Percentiles rank a stretch among this genome's conserved stretches.
These are phyloP conservation scores for Tetramorium parvispinum DNA, from an alignment of 1,140 invertebrate species.

Conservation along the genomic window DNA sequence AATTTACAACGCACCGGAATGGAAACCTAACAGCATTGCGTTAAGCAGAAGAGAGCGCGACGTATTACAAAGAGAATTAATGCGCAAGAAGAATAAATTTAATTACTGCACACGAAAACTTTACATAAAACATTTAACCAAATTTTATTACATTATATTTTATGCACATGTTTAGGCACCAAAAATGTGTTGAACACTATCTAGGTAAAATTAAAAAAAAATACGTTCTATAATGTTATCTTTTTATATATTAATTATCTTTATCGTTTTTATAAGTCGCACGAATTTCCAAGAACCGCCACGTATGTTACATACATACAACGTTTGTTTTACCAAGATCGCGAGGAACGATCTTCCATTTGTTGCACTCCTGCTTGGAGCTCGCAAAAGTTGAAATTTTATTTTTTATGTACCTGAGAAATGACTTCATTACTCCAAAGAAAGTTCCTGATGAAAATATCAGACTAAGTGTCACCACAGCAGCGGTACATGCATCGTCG, in stretches of 20 bases:
- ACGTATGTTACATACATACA: too few species aligned
- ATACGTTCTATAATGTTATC: background rate
- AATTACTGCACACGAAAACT: background rate
- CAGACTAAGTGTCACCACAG: constrained; percentile 28
- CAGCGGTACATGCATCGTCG: background rate
- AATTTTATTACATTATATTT: background rate
- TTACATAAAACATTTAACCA: background rate
- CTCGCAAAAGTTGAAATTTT: constrained; percentile 23
- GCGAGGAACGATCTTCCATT: background rate
- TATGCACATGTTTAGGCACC: background rate
- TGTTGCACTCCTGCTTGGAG: background rate
- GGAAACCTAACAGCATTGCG: background rate
- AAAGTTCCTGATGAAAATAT: constrained; percentile 38
- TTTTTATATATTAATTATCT: background rate
- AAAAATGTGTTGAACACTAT: background rate
- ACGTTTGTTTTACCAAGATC: background rate
- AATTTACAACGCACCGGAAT: background rate
- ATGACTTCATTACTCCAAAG: constrained; percentile 22
- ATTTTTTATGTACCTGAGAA: background rate
- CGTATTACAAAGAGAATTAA: background rate
- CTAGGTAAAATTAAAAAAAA: background rate
- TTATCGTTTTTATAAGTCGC: background rate
- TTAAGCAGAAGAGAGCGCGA: background rate
- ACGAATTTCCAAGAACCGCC: background rate
- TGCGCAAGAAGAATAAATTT: background rate